These are phyloP conservation scores for Pseudomyrmex gracilis DNA, from an alignment of 1,140 invertebrate species.

Conservation along the genomic window DNA sequence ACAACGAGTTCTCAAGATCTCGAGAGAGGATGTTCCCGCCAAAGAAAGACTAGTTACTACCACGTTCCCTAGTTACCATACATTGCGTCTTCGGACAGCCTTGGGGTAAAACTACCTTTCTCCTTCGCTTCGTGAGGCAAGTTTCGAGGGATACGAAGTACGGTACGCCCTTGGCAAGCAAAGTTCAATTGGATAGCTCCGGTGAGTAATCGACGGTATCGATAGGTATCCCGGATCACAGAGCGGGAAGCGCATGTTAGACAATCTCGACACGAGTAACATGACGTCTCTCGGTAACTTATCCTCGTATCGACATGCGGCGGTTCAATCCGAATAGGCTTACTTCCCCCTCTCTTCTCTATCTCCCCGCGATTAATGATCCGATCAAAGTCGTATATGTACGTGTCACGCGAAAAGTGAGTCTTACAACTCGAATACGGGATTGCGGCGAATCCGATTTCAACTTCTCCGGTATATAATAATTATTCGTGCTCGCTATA, in stretches of 20 bases:
- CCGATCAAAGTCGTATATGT: slow-evolving; percentile 14
- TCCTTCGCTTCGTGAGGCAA: slow-evolving; percentile 32
- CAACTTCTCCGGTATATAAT: background rate
- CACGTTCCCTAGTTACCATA: slow-evolving; percentile 30
- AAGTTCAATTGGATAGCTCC: slow-evolving; percentile 61
- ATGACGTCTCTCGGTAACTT: slow-evolving; percentile 57
- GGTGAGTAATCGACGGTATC: slow-evolving; percentile 61
- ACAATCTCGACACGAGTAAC: slow-evolving; percentile 59
- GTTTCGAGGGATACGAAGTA: slow-evolving; percentile 50
- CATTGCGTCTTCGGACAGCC: slow-evolving; percentile 31
- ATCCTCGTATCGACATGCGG: slow-evolving; percentile 51
- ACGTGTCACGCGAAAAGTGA: slow-evolving; percentile 10
- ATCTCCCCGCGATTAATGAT: slow-evolving; percentile 34
- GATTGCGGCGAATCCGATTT: slow-evolving; percentile 1
- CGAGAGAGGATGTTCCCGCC: slow-evolving; percentile 1
- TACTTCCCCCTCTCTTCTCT: background rate
- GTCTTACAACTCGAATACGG: slow-evolving; percentile 15
- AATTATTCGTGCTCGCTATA: background rate
- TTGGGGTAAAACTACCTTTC: slow-evolving; percentile 12
- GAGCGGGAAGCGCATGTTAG: slow-evolving; percentile 53
- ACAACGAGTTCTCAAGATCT: slow-evolving; percentile 12
- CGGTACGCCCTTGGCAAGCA: slow-evolving; percentile 53
- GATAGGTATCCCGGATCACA: slow-evolving; percentile 43
- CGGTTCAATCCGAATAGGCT: slow-evolving; percentile 52
- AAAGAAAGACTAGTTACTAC: slow-evolving; percentile 48